These are phyloP conservation scores for Drosophila nikananu DNA, from an alignment of 1,140 invertebrate genomes.

Conservation along the genomic window DNA sequence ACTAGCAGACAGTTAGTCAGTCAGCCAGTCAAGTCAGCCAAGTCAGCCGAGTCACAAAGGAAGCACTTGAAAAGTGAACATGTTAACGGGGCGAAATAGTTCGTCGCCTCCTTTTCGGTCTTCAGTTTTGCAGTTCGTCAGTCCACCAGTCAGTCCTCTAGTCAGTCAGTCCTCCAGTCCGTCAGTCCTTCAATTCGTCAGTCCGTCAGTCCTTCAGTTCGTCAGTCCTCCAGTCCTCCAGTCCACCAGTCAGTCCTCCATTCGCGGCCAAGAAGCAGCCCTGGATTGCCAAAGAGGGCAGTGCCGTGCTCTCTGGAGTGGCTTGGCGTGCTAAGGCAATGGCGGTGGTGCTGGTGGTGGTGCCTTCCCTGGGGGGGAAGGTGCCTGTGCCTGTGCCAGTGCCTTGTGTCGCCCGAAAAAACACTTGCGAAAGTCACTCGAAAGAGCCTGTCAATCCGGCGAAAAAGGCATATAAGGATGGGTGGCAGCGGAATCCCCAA, in stretches of 20 bases:
- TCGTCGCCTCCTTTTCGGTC: conserved; percentile 69
- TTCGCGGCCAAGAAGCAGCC: conserved; percentile 16
- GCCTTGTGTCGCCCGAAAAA: conserved; percentile 69
- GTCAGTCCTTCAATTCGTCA: neutral
- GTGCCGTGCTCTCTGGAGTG: conserved; percentile 1
- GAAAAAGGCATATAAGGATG: conserved; percentile 32
- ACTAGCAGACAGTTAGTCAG: conserved; percentile 67
- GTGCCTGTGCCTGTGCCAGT: no score
- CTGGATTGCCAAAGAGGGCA: conserved; percentile 6
- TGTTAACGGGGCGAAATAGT: conserved; percentile 78
- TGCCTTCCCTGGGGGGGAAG: conserved; percentile 12
- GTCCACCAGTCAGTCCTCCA: neutral
- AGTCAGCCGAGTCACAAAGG: conserved; percentile 62
- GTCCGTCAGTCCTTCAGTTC: neutral
- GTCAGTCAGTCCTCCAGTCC: neutral
- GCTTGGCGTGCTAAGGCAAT: conserved; percentile 19
- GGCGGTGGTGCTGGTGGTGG: neutral
- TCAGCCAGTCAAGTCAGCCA: conserved; percentile 42
- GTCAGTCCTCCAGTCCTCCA: neutral
- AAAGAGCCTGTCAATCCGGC: conserved; percentile 67
- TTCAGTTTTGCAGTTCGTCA: neutral
- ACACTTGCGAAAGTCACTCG: conserved; percentile 70
- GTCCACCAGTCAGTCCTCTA: no score
- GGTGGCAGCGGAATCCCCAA: conserved; percentile 7
- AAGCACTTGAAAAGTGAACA: conserved; percentile 78